Base-by-base conservation (phyloP, 2,797 vertebrate species). In the Eupleurogrammus muticus region DNA sequence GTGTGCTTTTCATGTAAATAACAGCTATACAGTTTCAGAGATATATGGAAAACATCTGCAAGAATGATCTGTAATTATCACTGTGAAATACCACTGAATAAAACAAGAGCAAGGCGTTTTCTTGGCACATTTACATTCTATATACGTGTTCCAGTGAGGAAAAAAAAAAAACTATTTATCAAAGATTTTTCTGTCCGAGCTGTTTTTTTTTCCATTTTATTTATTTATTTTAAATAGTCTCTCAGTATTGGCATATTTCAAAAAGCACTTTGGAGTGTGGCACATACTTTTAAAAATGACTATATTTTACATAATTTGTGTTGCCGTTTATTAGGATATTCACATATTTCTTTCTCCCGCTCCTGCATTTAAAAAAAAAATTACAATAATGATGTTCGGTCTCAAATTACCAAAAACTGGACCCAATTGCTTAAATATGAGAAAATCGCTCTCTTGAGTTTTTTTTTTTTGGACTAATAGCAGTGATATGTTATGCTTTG, bases 401-500 rank as follows among this genome's bases (percentile, higher is more conserved):
- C 76, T 83, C 42, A 74, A 82, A 86, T 62, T 28, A 56, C 58
- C 9, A 42, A 68, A 83, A 87, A 72, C 46, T 47, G 55, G 55
- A 50, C 80, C 61, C 82, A 84, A 87, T 82, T 84, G 66, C 79
- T 80, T 65, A 74, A 86, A 83, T 81, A 75, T 79, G 72, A 79
- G 71, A 55, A 88, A 87, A 86, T 84, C 78, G 60, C 66, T 79
- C 71, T 81, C 53, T 21, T 36, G 80, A 84, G 83, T 59, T 51
- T 28, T 28, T 28, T 28, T 28, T 28, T 28, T 88, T 89, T 82
- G 69, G 61, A 77, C 83, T 89, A 90, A 91, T 86, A 79, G 85
- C 70, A 85, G 65, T 85, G 70, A 66, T 87, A 70, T 90, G 85
- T 86, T 86, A 59, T 77, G 66, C n/a, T 86, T 83, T 73, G 40